phyloP scores from a whole-genome alignment of 2,888 invertebrate genomes.

The Saturnia pavonia region DNA sequence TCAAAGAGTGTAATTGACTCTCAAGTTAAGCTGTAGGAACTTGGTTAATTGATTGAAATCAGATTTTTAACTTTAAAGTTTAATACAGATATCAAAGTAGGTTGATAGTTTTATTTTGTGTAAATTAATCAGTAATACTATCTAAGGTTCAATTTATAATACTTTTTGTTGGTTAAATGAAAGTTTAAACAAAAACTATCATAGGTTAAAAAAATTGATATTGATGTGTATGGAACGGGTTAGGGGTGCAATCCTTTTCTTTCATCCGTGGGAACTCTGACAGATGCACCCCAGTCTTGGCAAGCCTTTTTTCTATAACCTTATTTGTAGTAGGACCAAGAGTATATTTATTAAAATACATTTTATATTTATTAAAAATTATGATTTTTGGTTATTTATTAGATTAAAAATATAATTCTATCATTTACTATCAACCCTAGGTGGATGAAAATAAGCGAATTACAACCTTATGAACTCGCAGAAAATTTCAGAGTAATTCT shows the following conservation, averaged over 20 bases:
- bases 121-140: background rate
- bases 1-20: no score
- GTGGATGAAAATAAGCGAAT: background rate
- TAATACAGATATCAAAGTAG: background rate
- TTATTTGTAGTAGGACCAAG: constrained; percentile 42
- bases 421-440: background rate
- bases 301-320: constrained; percentile 65
- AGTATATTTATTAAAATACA: constrained; percentile 8
- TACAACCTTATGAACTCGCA: background rate
- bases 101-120: background rate
- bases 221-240: constrained; percentile 25
- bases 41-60: background rate
- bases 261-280: constrained; percentile 67
- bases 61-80: background rate
- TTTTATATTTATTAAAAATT: background rate
- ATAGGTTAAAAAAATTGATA: constrained; percentile 11
- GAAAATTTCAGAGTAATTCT: background rate
- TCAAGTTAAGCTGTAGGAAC: no score
- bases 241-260: constrained; percentile 67
- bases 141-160: background rate
- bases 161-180: background rate
- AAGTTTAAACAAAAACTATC: background rate
- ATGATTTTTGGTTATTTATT: background rate
- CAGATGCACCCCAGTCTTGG: constrained; percentile 66
- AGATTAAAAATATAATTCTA: background rate